These are phyloP conservation scores for Acropora yongei DNA, from an alignment of 64 coral and sea anemone genomes.

Conservation along the genomic window DNA sequence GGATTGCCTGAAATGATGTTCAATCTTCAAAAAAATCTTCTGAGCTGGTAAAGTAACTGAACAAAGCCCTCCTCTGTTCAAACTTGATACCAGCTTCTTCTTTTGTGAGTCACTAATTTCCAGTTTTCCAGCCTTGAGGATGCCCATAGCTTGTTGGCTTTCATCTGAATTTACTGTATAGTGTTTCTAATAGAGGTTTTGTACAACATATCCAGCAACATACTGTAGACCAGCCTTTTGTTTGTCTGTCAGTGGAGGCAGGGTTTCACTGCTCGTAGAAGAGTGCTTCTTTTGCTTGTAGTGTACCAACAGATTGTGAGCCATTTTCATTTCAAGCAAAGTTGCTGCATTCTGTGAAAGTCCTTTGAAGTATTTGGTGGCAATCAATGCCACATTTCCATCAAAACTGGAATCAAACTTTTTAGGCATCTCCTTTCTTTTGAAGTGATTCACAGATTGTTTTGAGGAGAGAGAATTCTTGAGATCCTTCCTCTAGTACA, in stretches of 20 bases:
- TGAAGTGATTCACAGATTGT: constrained; percentile 48
- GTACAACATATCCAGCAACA: background rate
- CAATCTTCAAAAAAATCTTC: no score
- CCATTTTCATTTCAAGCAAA: constrained; percentile 54
- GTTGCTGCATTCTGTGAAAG: constrained; percentile 73
- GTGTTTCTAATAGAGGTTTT: no score
- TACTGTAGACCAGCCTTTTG: constrained; percentile 73
- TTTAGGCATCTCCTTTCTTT: constrained; percentile 65
- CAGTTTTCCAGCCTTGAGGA: no score
- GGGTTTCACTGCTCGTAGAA: background rate
- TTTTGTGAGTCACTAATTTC: no score
- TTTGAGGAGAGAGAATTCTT: constrained; percentile 57
- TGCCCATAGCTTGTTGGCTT: no score
- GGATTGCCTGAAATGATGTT: no score
- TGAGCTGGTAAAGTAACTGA: no score
- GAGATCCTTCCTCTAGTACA: constrained; percentile 11
- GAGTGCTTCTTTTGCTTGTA: constrained; percentile 39
- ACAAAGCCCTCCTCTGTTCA: no score
- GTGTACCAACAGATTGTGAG: background rate
- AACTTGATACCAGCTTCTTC: no score
- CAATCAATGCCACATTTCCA: constrained; percentile 58
- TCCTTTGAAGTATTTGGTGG: constrained; percentile 76
- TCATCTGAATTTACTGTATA: no score
- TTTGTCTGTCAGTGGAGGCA: constrained; percentile 40
- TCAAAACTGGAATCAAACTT: constrained; percentile 71